phyloP scores from a whole-genome alignment of 2,888 invertebrate genomes.

The Odontocerum albicorne region DNA sequence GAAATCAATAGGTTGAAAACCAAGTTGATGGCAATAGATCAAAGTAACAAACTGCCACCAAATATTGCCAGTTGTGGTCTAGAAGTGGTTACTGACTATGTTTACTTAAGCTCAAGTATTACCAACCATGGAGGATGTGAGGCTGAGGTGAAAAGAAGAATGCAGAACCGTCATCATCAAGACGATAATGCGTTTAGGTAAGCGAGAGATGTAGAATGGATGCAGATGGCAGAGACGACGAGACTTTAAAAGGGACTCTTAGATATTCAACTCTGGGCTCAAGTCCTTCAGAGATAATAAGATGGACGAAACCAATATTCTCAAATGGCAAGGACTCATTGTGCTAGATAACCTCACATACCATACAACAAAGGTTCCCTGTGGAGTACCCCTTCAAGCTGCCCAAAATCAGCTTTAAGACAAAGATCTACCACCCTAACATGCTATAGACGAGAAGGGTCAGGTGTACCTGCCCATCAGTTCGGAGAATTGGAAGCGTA shows the following conservation, averaged over 20 bases:
- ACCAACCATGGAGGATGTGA: too few relatives aligned
- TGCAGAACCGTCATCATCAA: too few relatives aligned
- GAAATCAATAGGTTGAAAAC: too few relatives aligned
- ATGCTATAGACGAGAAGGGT: constrained; percentile 99
- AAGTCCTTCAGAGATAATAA: constrained; percentile 92
- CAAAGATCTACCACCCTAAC: constrained; percentile 99
- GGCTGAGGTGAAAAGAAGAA: too few relatives aligned
- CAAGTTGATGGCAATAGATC: too few relatives aligned
- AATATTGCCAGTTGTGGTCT: too few relatives aligned
- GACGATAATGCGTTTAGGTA: too few relatives aligned
- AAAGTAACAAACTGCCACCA: too few relatives aligned
- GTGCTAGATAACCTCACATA: constrained; percentile 97
- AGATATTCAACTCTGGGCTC: constrained; percentile 84
- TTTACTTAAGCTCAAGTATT: too few relatives aligned
- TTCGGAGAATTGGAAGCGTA: constrained; percentile 99
- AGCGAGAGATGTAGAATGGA: too few relatives aligned
- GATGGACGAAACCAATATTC: constrained; percentile 92
- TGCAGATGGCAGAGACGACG: constrained; percentile 81
- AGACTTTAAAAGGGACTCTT: constrained; percentile 89
- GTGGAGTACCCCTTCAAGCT: constrained; percentile 99
- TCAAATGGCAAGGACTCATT: constrained; percentile 96
- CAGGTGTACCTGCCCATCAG: constrained; percentile 97
- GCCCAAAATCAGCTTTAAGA: constrained; percentile 97
- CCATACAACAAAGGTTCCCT: constrained; percentile 96
- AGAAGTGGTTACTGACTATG: too few relatives aligned